A percentile compares a stretch with the other conserved stretches of the same genome.
phyloP scores from a whole-genome alignment of 2,888 invertebrate species.

The Epinotia demarniana region DNA sequence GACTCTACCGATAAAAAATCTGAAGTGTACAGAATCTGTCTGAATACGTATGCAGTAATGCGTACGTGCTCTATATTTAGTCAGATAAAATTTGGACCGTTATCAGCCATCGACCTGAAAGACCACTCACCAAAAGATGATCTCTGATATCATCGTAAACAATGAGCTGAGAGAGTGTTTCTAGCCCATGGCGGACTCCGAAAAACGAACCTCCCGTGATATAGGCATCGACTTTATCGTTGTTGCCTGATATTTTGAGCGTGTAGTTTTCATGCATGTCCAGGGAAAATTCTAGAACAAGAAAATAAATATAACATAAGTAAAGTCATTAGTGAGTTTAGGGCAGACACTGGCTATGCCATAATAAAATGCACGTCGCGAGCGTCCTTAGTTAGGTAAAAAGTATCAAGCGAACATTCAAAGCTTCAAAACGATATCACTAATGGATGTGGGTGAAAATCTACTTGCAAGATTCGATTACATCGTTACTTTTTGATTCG shows the following conservation, averaged over 20 bases:
- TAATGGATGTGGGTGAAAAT: no score
- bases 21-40: no score
- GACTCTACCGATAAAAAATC: not conserved
- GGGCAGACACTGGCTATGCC: not conserved
- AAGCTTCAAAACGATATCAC: no score
- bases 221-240: constrained; percentile 81
- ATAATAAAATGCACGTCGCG: no score
- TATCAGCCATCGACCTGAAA: constrained; percentile 12
- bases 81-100: not conserved
- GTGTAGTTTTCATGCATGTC: constrained; percentile 86
- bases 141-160: constrained; percentile 87
- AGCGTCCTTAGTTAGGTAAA: no score
- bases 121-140: constrained; percentile 78
- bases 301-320: constrained; percentile 12
- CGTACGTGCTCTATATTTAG: not conserved
- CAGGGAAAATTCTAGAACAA: constrained; percentile 76
- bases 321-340: not conserved
- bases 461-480: no score
- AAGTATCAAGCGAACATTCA: no score
- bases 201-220: constrained; percentile 86
- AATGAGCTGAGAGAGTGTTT: constrained; percentile 88
- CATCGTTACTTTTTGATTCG: no score
- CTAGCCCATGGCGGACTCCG: constrained; percentile 87
- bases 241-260: constrained; percentile 68
- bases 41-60: not conserved